Evolutionary conservation across 2,888 invertebrate species (phyloP), one percentile per base, ranked within the genome.

Genomic region (Sinelater perroti): DNA sequence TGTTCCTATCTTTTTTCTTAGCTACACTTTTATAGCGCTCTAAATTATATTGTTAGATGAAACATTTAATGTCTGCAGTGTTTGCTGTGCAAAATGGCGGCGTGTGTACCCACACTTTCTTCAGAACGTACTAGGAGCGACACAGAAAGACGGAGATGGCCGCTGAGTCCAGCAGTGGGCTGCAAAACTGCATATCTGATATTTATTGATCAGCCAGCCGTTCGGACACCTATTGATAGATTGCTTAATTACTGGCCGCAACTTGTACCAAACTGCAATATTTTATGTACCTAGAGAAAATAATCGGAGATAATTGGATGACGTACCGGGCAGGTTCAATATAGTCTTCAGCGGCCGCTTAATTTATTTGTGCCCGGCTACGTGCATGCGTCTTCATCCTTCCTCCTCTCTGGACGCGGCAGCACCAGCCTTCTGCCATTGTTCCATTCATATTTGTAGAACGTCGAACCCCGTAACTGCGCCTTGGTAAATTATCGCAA

Each of bases 231-330:
- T 68, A 65, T 72, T 75, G 75, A 76, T 76, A 75, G 75, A 76
- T 75, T 72, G 75, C 75, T 76, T 75, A 75, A 76, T 76, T 76
- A 76, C 71, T 67, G 71, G 70, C 70, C 68, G 70, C 68, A 70
- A 72, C 70, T 66, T 67, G 70, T 70, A 68, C 60, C 40, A 61
- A 64, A 56, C 65, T 67, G 73, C 72, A 62, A 72, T 75, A 75
- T 72, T 72, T 75, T 72, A 75, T 71, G 65, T 67, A 70, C 71
- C 67, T 70, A 67, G 70, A 68, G 74, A 73, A 75, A 74, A 75
- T 75, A 74, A 73, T 75, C 71, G 70, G 68, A 71, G 73, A 73
- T 75, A 75, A 75, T 75, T 75, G 75, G 74, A 72, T 61, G 57
- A 65, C 56, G 60, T 60, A 49, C 56, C 56, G 30, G 28, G 54